Evolutionary conservation across 2,888 invertebrate species (phyloP), one percentile per base, ranked within the genome.

Genomic region (Apamea anceps): DNA sequence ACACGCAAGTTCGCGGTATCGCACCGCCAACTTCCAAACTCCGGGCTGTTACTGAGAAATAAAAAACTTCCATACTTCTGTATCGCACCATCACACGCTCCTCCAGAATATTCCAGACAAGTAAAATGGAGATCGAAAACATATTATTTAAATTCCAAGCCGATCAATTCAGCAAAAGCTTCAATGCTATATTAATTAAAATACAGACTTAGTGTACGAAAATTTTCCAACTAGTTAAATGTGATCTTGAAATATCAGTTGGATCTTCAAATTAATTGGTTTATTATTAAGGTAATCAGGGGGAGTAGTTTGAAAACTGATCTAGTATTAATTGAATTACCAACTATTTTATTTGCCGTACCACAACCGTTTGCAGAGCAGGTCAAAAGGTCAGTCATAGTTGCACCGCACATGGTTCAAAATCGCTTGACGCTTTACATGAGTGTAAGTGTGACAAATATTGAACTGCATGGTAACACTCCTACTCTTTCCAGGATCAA

Each of bases 401-500:
- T 28, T 51, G 1, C 18, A 32, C 0, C 0, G 0, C 28, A 32
- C 7, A 51, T 25, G 60, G 28, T 18, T 4, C 60, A 42, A 51
- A 68, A 45, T 62, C 45, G n/a, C 21, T 67, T 37, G 28, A 28
- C 8, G 13, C 8, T 37, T 57, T 10, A 48, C 32, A 45, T 18
- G 2, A 72, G 15, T 1, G 1, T 10, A 0, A 37, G 4, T 21
- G 48, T 48, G 32, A n/a, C 42, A 68, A 28, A 57, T 42, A n/a
- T 72, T 18, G n/a, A 5, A 37, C n/a, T 37, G 15, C 54, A 15
- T 15, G 0, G 2, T 71, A 80, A 73, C 13, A 2, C 21, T 0
- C 0, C 1, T 62, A 1, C 1, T 92, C 98, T 42, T 85, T 94
- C 21, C 87, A 96, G 96, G 91, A 10, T 96, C 96, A 4, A 95